phyloP scores from a whole-genome alignment of 2,888 invertebrate species.

The Pimpla rufipes region DNA sequence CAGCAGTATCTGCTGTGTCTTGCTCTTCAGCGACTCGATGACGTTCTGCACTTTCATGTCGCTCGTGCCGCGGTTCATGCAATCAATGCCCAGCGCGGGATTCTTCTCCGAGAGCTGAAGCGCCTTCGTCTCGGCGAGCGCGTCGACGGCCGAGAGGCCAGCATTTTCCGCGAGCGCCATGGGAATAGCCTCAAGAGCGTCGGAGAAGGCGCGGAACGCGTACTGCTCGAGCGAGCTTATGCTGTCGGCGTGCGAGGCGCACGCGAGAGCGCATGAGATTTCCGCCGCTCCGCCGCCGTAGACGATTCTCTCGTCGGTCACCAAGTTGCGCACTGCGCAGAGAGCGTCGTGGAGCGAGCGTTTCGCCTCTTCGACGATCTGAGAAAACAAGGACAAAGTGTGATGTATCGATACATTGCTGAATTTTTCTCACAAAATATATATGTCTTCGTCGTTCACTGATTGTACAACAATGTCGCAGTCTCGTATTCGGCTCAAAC shows the following conservation, averaged over 20 bases:
- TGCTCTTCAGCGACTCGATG: slow-evolving; percentile 98
- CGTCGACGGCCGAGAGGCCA: slow-evolving; percentile 96
- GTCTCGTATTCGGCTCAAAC: slow-evolving; percentile 52
- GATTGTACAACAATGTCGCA: slow-evolving; percentile 66
- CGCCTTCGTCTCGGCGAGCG: slow-evolving; percentile 96
- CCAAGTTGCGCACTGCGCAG: slow-evolving; percentile 91
- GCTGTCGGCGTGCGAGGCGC: slow-evolving; percentile 95
- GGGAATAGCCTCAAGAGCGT: slow-evolving; percentile 97
- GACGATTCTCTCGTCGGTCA: slow-evolving; percentile 92
- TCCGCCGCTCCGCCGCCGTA: slow-evolving; percentile 99
- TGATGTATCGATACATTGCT: slow-evolving; percentile 20
- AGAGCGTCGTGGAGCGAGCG: slow-evolving; percentile 91
- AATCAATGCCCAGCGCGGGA: slow-evolving; percentile 97
- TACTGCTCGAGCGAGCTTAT: slow-evolving; percentile 97
- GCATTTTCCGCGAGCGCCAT: slow-evolving; percentile 98
- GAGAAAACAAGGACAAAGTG: slow-evolving; percentile 68
- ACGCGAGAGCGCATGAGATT: slow-evolving; percentile 96
- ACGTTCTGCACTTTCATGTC: slow-evolving; percentile 98
- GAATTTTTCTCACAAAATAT: no score
- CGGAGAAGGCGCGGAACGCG: slow-evolving; percentile 97
- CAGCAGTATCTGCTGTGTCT: slow-evolving; percentile 98
- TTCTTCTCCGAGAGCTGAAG: slow-evolving; percentile 95
- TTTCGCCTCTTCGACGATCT: slow-evolving; percentile 92
- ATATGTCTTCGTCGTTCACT: no score
- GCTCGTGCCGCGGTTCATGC: slow-evolving; percentile 92